Conservation (phyloP, 2,797 vertebrate genomes). For the Spea hammondii region DNA sequence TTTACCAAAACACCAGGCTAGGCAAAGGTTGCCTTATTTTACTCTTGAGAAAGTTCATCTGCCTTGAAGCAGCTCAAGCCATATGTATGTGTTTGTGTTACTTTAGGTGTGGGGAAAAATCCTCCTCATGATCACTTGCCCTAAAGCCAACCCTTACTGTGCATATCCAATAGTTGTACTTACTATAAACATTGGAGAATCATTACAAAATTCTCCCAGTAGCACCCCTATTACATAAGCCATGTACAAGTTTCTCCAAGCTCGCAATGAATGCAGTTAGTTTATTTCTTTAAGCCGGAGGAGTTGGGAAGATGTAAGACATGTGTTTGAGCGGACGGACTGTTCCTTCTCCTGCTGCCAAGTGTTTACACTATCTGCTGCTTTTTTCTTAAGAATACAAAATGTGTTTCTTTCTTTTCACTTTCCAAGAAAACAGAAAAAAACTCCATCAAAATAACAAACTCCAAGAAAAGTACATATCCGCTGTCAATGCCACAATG, state of each 20-base stretch:
- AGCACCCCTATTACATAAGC: constrained; percentile 24
- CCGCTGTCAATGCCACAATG: constrained; percentile 1
- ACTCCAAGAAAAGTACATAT: constrained; percentile 22
- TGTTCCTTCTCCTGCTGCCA: constrained; percentile 50
- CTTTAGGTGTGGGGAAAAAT: too few relatives aligned
- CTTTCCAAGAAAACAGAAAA: constrained; percentile 45
- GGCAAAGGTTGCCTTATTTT: too few relatives aligned
- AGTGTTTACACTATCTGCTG: constrained; percentile 49
- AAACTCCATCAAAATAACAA: constrained; percentile 19
- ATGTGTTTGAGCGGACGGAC: constrained; percentile 52
- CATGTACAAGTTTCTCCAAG: not conserved
- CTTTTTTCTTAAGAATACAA: constrained; percentile 50
- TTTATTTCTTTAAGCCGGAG: constrained; percentile 46
- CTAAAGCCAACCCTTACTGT: not conserved
- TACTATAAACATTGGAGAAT: not conserved
- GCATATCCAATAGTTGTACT: too few relatives aligned
- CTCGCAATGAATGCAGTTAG: constrained; percentile 26
- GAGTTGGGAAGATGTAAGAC: constrained; percentile 48
- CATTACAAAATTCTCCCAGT: constrained; percentile 7
- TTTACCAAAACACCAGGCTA: too few relatives aligned
- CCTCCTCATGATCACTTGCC: too few relatives aligned
- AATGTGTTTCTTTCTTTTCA: constrained; percentile 52
- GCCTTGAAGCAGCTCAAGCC: too few relatives aligned
- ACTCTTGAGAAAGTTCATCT: too few relatives aligned
- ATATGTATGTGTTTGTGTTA: too few relatives aligned